Conservation (phyloP, 64 coral and sea anemone species). For the Trachythela sp. region DNA sequence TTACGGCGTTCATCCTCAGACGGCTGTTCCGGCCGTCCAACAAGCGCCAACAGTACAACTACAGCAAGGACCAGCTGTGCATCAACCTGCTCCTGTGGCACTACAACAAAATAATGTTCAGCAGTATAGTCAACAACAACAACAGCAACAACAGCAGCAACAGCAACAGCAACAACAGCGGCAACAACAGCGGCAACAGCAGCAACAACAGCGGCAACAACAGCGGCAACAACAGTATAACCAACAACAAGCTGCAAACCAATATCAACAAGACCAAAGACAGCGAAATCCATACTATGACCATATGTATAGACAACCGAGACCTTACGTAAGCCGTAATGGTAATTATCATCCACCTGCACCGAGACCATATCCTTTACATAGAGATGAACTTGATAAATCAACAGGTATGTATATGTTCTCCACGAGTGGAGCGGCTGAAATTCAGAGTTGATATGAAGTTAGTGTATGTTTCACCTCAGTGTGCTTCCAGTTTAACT, state of each 20-base stretch:
- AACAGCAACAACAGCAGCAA: background rate
- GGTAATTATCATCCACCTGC: background rate
- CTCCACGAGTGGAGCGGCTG: too few species aligned
- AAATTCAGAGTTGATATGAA: too few species aligned
- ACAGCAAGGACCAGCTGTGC: background rate
- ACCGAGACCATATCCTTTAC: background rate
- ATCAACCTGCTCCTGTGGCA: background rate
- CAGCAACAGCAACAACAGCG: background rate
- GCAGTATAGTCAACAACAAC: constrained; percentile 30
- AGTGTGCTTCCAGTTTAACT: too few species aligned
- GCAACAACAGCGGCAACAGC: background rate
- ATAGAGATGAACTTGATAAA: background rate
- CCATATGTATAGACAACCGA: background rate
- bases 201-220: background rate
- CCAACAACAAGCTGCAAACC: background rate
- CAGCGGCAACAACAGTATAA: constrained; percentile 1
- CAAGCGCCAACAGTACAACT: background rate
- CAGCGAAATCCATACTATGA: background rate
- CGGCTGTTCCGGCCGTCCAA: background rate
- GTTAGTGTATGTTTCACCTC: too few species aligned
- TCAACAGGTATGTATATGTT: background rate
- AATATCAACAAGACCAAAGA: background rate
- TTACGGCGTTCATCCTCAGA: background rate
- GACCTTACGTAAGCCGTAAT: background rate
- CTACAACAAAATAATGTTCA: constrained; percentile 19